These are phyloP conservation scores for Merluccius polli DNA, from an alignment of 2,797 vertebrate species.

Conservation along the genomic window DNA sequence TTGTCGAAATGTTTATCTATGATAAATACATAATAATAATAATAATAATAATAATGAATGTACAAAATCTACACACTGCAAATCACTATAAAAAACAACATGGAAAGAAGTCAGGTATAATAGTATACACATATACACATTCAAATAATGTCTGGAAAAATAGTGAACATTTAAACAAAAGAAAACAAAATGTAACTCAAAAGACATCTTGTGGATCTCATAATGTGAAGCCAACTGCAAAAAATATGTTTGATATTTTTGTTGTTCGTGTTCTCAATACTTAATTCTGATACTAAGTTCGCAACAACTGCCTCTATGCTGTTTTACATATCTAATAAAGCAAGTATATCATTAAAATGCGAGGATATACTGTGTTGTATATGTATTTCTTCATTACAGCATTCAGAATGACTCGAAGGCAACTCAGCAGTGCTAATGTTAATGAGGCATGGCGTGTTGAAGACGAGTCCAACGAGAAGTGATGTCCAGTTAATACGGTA, in stretches of 20 bases:
- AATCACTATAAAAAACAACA: neutral
- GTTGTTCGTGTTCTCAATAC: neutral
- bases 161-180: neutral
- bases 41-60: neutral
- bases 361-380: neutral
- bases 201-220: neutral
- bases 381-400: neutral
- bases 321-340: neutral
- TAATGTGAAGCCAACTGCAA: neutral
- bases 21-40: too few species aligned
- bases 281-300: neutral
- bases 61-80: neutral
- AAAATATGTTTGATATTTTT: neutral
- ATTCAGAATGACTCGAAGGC: slow-evolving; percentile 18
- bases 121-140: neutral
- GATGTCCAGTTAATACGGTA: slow-evolving; percentile 3
- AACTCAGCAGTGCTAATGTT: slow-evolving; percentile 7
- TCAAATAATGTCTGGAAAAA: neutral
- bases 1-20: neutral
- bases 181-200: neutral
- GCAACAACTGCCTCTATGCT: too few species aligned
- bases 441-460: slow-evolving; percentile 2
- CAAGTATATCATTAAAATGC: neutral
- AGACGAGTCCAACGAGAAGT: slow-evolving; percentile 20
- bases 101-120: neutral